Conservation (phyloP, 92 coral and sea anemone species). For the Phenganax marumi region DNA sequence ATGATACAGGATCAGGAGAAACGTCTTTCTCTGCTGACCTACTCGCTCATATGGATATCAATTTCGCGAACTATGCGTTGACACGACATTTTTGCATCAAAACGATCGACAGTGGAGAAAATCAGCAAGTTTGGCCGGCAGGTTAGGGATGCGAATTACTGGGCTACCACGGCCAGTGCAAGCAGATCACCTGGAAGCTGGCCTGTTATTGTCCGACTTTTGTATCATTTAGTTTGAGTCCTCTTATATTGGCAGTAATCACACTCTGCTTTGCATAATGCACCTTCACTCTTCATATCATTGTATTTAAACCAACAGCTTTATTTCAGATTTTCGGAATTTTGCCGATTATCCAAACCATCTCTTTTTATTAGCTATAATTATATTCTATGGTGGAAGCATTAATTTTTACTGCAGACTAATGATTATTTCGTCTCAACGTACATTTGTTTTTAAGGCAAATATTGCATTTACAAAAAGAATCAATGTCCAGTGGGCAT, state of each 20-base stretch:
- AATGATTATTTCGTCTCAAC: background rate
- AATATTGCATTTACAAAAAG: conserved; percentile 24
- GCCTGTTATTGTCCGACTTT: background rate
- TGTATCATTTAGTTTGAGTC: background rate
- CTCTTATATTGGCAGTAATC: too few relatives aligned
- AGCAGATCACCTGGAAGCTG: background rate
- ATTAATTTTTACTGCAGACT: too few relatives aligned
- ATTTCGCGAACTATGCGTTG: background rate
- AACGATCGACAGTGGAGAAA: background rate
- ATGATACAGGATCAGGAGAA: background rate
- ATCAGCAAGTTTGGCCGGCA: conserved; percentile 22
- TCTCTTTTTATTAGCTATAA: too few relatives aligned
- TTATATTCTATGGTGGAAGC: too few relatives aligned
- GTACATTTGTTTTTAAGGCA: background rate
- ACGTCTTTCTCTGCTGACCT: background rate
- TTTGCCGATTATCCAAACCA: too few relatives aligned
- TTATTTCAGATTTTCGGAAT: too few relatives aligned
- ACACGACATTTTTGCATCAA: conserved; percentile 21
- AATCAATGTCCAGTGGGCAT: conserved; percentile 22
- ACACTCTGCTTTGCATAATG: too few relatives aligned
- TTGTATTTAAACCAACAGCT: too few relatives aligned
- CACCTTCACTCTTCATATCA: too few relatives aligned
- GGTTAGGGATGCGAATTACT: background rate
- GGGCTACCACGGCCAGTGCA: background rate
- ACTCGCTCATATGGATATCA: conserved; percentile 8